Evolutionary conservation across 2,888 invertebrate species (phyloP), one percentile per base, ranked within the genome.

Genomic region (Sisyra terminalis): DNA sequence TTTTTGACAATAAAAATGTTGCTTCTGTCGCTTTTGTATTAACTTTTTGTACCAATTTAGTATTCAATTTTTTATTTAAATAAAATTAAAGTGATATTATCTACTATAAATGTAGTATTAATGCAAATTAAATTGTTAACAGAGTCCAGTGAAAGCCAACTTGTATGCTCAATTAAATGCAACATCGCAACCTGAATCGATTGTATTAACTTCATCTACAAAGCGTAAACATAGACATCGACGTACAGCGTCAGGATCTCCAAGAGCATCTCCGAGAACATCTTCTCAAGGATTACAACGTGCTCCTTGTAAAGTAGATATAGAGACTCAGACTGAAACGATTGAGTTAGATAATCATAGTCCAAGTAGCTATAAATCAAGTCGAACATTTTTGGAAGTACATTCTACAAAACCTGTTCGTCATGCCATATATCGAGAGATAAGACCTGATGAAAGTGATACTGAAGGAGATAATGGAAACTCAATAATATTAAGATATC

Each of bases 301-400:
- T 14, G 55, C 59, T 40, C 56, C 62, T 5, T 62, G 65, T 48
- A 57, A 72, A 15, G 69, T 75, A 4, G 74, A 76, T 52, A 71
- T 67, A 43, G 75, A 75, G 54, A 78, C 78, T 1, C 78, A 78
- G 60, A 78, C 78, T 3, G 77, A 78, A 52, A 66, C 65, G 40
- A 71, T 72, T 66, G 72, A 74, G 50, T 64, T 74, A 17, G 37
- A 37, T 37, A 13, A 7, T 16, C 10, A 14, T 11, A 38, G 11
- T 38, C 24, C 30, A 52, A 68, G 67, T n/a, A 73, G 74, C 55
- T 57, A 67, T 16, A 72, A 69, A 53, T 69, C 72, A 1, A 66
- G 63, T 48, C 56, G 56, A 37, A 15, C 37, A 16, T 37, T 37
- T 37, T 17, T 15, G 7, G 37, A 45, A 50, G n/a, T 15, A 2